Evolutionary conservation across 64 coral and sea anemone species (phyloP).

Genomic region (Stichodactyla helianthus): DNA sequence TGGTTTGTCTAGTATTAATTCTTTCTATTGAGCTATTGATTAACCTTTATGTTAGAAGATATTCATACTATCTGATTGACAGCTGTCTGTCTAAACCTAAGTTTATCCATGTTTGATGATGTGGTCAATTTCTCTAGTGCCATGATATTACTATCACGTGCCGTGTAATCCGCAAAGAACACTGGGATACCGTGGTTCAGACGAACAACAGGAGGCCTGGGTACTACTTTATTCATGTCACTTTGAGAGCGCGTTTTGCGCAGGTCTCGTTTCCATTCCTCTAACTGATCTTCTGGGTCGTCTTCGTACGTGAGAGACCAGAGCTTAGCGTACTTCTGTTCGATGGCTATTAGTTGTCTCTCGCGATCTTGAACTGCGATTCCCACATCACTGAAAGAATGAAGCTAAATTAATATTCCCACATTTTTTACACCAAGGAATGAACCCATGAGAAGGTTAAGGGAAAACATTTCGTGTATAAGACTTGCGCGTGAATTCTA

Average conservation of each 20-base stretch:
- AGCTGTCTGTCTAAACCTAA: too few relatives aligned
- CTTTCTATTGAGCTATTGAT: too few relatives aligned
- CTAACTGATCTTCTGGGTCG: not conserved
- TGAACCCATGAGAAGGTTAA: too few relatives aligned
- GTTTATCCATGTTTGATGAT: too few relatives aligned
- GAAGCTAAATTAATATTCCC: too few relatives aligned
- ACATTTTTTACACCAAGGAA: too few relatives aligned
- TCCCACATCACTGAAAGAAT: not conserved
- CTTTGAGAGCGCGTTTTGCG: not conserved
- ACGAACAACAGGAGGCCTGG: conserved; percentile 1
- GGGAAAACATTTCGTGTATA: too few relatives aligned
- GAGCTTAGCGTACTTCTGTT: not conserved
- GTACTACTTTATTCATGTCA: not conserved
- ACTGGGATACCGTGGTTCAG: not conserved
- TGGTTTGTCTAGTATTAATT: not conserved
- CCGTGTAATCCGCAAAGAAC: not conserved
- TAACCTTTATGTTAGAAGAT: too few relatives aligned
- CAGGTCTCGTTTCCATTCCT: conserved; percentile 17
- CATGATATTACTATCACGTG: too few relatives aligned
- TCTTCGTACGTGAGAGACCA: conserved; percentile 24
- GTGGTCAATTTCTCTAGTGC: too few relatives aligned
- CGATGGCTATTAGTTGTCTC: not conserved
- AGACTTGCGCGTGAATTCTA: not conserved
- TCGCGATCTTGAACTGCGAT: conserved; percentile 5
- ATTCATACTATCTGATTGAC: too few relatives aligned